phyloP scores from a whole-genome alignment of 2,888 invertebrate species.

The Dysmachus trigonus region DNA sequence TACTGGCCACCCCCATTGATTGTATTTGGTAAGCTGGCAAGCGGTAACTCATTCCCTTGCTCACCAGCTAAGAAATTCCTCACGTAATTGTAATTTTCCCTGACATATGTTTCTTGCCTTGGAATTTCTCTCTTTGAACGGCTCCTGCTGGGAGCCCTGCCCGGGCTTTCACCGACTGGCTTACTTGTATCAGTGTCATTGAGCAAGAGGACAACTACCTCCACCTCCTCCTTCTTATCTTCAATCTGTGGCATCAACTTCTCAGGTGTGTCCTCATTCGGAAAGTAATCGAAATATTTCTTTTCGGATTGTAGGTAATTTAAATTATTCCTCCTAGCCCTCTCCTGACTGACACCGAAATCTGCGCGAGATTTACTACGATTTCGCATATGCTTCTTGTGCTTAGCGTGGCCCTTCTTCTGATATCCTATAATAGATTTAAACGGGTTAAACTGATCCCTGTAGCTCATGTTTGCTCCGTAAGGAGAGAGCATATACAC shows the following conservation, averaged over 20 bases:
- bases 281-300: slow-evolving; percentile 53
- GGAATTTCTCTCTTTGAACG: slow-evolving; percentile 28
- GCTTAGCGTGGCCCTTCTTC: not conserved
- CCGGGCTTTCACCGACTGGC: not conserved
- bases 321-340: not conserved
- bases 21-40: not conserved
- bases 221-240: slow-evolving; percentile 46
- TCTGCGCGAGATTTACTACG: not conserved
- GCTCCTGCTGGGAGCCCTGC: not conserved
- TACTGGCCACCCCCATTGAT: slow-evolving; percentile 8
- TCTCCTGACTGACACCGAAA: not conserved
- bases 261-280: slow-evolving; percentile 48
- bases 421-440: not conserved
- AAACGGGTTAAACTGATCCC: not conserved
- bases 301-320: slow-evolving; percentile 48
- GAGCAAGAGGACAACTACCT: slow-evolving; percentile 45
- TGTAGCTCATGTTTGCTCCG: not conserved
- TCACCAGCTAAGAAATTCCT: not conserved
- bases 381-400: slow-evolving; percentile 2
- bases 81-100: not conserved
- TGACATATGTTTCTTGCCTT: not conserved
- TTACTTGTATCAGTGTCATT: slow-evolving; percentile 11
- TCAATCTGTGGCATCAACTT: slow-evolving; percentile 45
- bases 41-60: not conserved
- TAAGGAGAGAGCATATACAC: not conserved